Conservation (phyloP, 2,797 vertebrate genomes). For the Pseudochromis fuscus region DNA sequence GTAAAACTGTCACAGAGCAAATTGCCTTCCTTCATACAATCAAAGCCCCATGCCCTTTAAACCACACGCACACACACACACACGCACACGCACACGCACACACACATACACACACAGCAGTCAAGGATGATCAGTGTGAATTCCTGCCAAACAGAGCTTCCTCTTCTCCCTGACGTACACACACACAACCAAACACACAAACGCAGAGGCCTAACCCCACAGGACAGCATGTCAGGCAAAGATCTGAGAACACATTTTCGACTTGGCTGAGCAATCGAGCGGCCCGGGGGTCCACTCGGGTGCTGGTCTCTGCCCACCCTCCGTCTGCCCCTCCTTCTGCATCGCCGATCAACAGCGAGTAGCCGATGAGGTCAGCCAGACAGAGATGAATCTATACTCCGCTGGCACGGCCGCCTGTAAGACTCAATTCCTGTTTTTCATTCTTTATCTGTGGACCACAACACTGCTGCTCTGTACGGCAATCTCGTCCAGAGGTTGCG, state of each 20-base stretch:
- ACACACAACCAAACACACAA: conserved; percentile 41
- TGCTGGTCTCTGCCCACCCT: conserved; percentile 79
- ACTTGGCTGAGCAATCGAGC: conserved; percentile 86
- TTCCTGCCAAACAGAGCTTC: conserved; percentile 66
- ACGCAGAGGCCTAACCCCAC: conserved; percentile 60
- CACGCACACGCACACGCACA: conserved; percentile 14
- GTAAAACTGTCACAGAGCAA: conserved; percentile 48
- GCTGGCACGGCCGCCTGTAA: conserved; percentile 62
- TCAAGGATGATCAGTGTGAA: conserved; percentile 75
- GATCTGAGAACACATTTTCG: conserved; percentile 87
- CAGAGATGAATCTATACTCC: conserved; percentile 76
- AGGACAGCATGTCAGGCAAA: conserved; percentile 83
- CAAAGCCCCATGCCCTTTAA: conserved; percentile 51
- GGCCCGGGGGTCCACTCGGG: conserved; percentile 75
- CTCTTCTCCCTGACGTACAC: conserved; percentile 46
- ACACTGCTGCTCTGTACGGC: conserved; percentile 13
- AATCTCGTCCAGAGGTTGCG: conserved; percentile 21
- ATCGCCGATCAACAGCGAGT: conserved; percentile 64
- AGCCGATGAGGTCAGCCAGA: conserved; percentile 70
- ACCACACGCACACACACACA: conserved; percentile 33
- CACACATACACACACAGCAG: conserved; percentile 37
- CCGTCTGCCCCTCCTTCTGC: conserved; percentile 71
- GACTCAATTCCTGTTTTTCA: conserved; percentile 67
- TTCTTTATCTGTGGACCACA: conserved; percentile 39
- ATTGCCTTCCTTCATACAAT: conserved; percentile 39